phyloP scores from a whole-genome alignment of 2,113 vertebrate genomes.

The Diadophis punctatus region DNA sequence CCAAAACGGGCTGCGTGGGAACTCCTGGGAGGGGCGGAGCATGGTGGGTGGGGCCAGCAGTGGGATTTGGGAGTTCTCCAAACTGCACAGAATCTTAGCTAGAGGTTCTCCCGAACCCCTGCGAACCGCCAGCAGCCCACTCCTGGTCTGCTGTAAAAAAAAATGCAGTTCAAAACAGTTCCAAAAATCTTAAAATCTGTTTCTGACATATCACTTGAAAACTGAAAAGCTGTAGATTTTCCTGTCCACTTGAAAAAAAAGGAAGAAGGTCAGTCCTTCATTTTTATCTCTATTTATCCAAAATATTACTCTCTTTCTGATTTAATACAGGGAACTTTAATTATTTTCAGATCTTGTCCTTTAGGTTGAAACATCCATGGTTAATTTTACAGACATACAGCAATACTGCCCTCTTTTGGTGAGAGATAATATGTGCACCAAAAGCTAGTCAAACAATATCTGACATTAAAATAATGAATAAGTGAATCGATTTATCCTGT shows the following conservation, averaged over 20 bases:
- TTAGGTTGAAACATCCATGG: not conserved
- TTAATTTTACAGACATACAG: not conserved
- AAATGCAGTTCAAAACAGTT: not conserved
- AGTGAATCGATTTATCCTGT: not conserved
- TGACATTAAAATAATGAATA: not conserved
- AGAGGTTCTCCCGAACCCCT: no score
- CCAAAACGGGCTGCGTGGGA: no score
- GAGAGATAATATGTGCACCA: not conserved
- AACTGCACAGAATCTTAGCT: no score
- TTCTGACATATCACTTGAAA: not conserved
- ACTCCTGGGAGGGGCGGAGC: no score
- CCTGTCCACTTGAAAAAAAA: not conserved
- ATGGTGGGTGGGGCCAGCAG: no score
- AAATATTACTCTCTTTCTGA: not conserved
- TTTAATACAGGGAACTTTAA: not conserved
- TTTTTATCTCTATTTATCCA: not conserved
- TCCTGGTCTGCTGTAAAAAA: not conserved
- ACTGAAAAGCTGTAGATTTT: not conserved
- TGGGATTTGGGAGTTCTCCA: no score
- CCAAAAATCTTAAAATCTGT: not conserved
- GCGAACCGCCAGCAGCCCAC: no score
- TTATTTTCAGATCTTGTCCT: not conserved
- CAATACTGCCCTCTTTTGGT: constrained; percentile 32
- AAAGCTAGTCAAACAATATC: not conserved
- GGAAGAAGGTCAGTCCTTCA: not conserved